A percentile compares a stretch with the other conserved stretches of the same genome.
Conservation (phyloP, 2,797 vertebrate genomes). For the Sebastes steindachneri region DNA sequence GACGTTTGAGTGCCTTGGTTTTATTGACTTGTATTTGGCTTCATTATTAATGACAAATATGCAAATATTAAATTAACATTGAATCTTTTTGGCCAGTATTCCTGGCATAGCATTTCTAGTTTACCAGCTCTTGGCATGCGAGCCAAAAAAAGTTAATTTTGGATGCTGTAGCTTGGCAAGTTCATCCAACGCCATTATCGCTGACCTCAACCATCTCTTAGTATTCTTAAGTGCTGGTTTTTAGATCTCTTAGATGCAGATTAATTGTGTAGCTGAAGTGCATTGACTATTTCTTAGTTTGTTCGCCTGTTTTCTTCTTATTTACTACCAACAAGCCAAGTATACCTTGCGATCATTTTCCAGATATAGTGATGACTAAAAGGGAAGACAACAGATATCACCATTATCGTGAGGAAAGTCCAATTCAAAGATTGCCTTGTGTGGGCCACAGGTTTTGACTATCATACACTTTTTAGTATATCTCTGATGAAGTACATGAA, state of each 20-base stretch:
- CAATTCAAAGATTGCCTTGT: not conserved
- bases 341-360: not conserved
- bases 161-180: slow-evolving; percentile 10
- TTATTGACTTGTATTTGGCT: slow-evolving; percentile 10
- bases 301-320: not conserved
- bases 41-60: slow-evolving; percentile 34
- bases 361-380: not conserved
- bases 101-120: not conserved
- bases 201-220: slow-evolving; percentile 3
- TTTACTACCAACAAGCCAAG: not conserved
- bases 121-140: slow-evolving; percentile 17
- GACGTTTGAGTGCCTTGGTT: not conserved
- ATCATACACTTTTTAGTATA: not conserved
- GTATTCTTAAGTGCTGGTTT: not conserved
- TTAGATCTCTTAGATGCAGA: not conserved
- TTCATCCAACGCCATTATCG: not conserved
- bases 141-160: slow-evolving; percentile 12
- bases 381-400: not conserved
- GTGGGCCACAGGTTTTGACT: not conserved
- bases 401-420: not conserved
- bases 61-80: slow-evolving; percentile 37
- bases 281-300: not conserved
- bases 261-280: not conserved
- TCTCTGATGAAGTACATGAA: no score
- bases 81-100: slow-evolving; percentile 15